These are phyloP conservation scores for Rattus rattus DNA, from an alignment of 2,113 vertebrate species.

Conservation along the genomic window DNA sequence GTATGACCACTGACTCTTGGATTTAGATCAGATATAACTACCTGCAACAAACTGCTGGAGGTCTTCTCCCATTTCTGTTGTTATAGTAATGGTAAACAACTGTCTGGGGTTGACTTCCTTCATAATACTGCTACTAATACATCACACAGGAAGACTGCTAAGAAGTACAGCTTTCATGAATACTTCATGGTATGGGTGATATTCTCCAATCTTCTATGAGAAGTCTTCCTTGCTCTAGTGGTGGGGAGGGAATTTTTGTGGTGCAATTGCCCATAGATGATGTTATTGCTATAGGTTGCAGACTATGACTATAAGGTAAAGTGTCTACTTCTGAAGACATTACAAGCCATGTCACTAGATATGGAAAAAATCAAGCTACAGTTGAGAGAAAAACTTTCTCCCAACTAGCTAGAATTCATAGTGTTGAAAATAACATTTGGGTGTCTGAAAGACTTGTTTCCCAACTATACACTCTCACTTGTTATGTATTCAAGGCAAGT, in stretches of 20 bases:
- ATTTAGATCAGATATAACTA: not conserved
- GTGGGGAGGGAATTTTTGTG: not conserved
- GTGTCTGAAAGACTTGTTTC: not conserved
- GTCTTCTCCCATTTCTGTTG: not conserved
- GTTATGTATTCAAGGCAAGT: not conserved
- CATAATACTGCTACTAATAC: not conserved
- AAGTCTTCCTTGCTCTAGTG: too few species aligned
- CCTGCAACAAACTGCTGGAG: too few species aligned
- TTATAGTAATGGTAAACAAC: not conserved
- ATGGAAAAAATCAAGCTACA: not conserved
- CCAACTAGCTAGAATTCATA: not conserved
- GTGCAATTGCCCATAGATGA: not conserved
- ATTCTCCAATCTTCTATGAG: not conserved
- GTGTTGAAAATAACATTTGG: not conserved
- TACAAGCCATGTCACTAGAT: not conserved
- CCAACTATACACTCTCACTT: not conserved
- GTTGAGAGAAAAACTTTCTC: not conserved
- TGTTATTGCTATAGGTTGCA: not conserved
- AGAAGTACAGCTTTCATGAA: not conserved
- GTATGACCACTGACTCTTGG: not conserved
- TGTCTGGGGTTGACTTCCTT: not conserved
- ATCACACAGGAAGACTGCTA: not conserved
- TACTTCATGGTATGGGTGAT: not conserved
- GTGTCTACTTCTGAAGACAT: not conserved
- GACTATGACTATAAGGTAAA: not conserved